Evolutionary conservation across 1,140 invertebrate species (phyloP).

Genomic region (Caerostris darwini): DNA sequence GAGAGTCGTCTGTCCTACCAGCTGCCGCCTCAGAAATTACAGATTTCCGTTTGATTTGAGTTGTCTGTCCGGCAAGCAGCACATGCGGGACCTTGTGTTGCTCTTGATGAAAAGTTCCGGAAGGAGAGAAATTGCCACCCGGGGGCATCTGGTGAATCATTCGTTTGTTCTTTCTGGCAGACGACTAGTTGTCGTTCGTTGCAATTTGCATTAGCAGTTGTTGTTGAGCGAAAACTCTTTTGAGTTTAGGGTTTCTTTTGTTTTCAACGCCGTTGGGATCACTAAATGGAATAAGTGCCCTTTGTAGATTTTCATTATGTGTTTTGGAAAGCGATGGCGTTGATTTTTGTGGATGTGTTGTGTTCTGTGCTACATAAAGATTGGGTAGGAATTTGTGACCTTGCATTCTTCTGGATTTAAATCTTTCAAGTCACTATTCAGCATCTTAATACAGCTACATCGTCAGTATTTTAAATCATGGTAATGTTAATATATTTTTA

Average conservation of each 20-base stretch:
- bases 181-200: not conserved
- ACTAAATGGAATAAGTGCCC: not conserved
- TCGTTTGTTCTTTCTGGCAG: not conserved
- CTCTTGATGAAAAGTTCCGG: slow-evolving; percentile 45
- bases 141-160: slow-evolving; percentile 4
- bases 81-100: slow-evolving; percentile 35
- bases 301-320: not conserved
- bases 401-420: not conserved
- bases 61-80: not conserved
- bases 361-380: not conserved
- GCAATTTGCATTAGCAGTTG: slow-evolving; percentile 21
- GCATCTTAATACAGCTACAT: no score
- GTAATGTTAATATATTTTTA: no score
- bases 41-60: slow-evolving; percentile 69
- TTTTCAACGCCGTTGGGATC: not conserved
- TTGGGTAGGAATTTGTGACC: not conserved
- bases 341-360: not conserved
- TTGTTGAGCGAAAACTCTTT: not conserved
- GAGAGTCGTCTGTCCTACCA: slow-evolving; percentile 39
- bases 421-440: not conserved
- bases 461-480: no score
- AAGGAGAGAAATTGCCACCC: slow-evolving; percentile 27
- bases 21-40: slow-evolving; percentile 66
- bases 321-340: not conserved
- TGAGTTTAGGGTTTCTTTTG: not conserved